Evolutionary conservation across 1,140 invertebrate species (phyloP).

Genomic region (Aphaenogaster floridana): DNA sequence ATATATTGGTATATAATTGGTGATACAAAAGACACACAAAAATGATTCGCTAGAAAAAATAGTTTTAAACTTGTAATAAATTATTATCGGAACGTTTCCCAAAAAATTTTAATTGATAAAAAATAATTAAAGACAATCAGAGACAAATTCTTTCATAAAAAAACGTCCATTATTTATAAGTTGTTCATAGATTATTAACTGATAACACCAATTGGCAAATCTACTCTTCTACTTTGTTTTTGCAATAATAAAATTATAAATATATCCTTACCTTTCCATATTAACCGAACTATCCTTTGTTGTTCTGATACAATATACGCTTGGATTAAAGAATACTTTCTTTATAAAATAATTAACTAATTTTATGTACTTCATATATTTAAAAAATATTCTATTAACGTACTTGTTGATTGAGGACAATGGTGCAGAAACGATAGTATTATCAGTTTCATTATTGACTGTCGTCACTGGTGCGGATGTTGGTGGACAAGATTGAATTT

Average conservation of each 20-base stretch:
- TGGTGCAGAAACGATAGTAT: slow-evolving; percentile 82
- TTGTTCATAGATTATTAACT: background rate
- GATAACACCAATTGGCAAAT: slow-evolving; percentile 24
- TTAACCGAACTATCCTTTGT: slow-evolving; percentile 84
- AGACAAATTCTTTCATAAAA: slow-evolving; percentile 20
- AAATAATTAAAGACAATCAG: background rate
- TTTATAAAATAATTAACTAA: slow-evolving; percentile 60
- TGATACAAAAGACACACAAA: background rate
- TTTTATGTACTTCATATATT: slow-evolving; percentile 9
- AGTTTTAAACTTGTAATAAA: background rate
- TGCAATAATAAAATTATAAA: slow-evolving; percentile 24
- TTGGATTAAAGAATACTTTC: slow-evolving; percentile 78
- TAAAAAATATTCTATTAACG: slow-evolving; percentile 54
- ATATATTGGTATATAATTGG: background rate
- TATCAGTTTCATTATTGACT: slow-evolving; percentile 84
- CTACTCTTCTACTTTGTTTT: slow-evolving; percentile 22
- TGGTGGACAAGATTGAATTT: slow-evolving; percentile 89
- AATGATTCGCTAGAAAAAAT: background rate
- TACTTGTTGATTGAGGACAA: slow-evolving; percentile 88
- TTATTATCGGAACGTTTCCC: background rate
- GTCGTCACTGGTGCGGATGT: slow-evolving; percentile 83
- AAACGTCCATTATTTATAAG: background rate
- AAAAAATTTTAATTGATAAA: background rate
- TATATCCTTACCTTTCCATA: slow-evolving; percentile 84
- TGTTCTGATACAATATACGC: slow-evolving; percentile 81